phyloP scores from a whole-genome alignment of 2,113 vertebrate species.

The Calonectris borealis region DNA sequence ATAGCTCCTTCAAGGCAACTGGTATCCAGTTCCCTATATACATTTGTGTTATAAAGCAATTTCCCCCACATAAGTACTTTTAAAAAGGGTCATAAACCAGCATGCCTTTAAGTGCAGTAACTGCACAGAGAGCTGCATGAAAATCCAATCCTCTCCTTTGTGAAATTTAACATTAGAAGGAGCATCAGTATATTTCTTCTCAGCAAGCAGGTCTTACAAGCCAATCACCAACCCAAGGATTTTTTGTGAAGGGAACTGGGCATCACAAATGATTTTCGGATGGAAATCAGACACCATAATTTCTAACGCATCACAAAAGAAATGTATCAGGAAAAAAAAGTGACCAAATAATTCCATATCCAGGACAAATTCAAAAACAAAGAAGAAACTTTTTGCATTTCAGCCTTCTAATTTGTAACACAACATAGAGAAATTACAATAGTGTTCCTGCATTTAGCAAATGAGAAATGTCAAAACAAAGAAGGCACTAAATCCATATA shows the following conservation, averaged over 20 bases:
- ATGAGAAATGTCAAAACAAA: slow-evolving; percentile 49
- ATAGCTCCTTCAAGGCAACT: not conserved
- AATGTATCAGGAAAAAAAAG: not conserved
- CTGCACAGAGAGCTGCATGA: not conserved
- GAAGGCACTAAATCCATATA: slow-evolving; percentile 41
- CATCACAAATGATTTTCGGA: not conserved
- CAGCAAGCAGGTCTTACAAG: not conserved
- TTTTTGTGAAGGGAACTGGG: not conserved
- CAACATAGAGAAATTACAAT: not conserved
- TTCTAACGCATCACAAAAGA: not conserved
- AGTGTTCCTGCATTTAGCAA: not conserved
- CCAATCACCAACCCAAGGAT: not conserved
- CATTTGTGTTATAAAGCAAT: not conserved
- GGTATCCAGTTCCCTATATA: not conserved
- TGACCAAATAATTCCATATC: not conserved
- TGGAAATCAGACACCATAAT: not conserved
- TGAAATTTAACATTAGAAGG: not conserved
- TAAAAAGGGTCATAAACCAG: not conserved
- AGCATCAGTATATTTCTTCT: not conserved
- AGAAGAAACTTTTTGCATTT: not conserved
- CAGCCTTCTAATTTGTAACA: not conserved
- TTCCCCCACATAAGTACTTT: not conserved
- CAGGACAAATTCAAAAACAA: not conserved
- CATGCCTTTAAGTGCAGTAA: not conserved
- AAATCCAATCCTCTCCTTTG: not conserved